A percentile compares a stretch with the other conserved stretches of the same genome.
phyloP scores from a whole-genome alignment of 2,113 vertebrate species.

The Ptychochromis oligacanthus region DNA sequence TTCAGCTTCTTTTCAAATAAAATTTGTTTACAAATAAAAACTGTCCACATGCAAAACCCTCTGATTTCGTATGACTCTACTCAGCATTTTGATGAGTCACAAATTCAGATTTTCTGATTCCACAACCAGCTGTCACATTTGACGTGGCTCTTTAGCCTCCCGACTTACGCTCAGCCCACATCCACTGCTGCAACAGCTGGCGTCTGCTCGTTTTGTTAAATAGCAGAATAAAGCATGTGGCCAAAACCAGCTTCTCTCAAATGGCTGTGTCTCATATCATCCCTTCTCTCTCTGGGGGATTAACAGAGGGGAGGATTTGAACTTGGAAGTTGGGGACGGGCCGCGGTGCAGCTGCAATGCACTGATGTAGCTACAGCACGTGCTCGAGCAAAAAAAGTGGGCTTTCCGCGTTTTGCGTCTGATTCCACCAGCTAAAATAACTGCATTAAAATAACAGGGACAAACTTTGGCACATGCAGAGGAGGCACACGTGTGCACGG shows the following conservation, averaged over 20 bases:
- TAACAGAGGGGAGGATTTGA: slow-evolving; percentile 27
- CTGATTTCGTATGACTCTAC: background rate
- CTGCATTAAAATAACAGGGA: too few species aligned
- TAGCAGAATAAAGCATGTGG: background rate
- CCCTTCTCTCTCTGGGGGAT: slow-evolving; percentile 16
- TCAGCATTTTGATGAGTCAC: background rate
- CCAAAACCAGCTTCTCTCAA: slow-evolving; percentile 4
- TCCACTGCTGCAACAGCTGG: background rate
- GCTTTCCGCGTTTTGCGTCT: background rate
- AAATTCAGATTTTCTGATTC: background rate
- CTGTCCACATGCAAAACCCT: background rate
- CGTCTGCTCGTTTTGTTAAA: background rate
- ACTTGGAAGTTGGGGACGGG: slow-evolving; percentile 4
- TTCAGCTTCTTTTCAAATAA: too few species aligned
- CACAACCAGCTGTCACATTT: background rate
- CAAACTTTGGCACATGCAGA: background rate
- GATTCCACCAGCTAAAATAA: background rate
- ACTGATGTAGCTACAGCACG: background rate
- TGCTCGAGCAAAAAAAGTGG: background rate
- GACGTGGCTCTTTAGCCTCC: background rate
- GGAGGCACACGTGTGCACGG: background rate
- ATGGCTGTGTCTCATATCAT: slow-evolving; percentile 9
- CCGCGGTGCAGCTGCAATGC: background rate
- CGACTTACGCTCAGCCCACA: background rate
- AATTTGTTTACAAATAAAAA: background rate